Percentiles rank a stretch among this genome's conserved stretches.
phyloP scores from a whole-genome alignment of 1,140 invertebrate species.

The Macrocentrus cingulum region DNA sequence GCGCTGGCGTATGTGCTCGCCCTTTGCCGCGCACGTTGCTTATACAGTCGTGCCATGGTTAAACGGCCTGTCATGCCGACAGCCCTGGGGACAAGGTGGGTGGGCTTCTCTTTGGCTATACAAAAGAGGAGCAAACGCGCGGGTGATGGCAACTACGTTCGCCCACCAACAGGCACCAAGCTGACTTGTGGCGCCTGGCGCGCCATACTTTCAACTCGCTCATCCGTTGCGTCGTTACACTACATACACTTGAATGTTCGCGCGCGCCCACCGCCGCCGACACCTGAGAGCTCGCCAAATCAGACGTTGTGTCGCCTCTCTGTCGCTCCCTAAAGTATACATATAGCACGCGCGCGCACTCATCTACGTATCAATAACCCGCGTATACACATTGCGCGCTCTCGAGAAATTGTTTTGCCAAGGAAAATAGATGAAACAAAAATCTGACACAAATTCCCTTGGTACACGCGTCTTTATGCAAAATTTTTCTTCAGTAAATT shows the following conservation, averaged over 20 bases:
- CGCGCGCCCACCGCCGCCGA: too few species aligned
- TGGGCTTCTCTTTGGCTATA: background rate
- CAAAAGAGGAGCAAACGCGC: background rate
- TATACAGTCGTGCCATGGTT: constrained; percentile 12
- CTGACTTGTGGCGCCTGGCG: constrained; percentile 22
- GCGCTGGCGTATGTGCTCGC: constrained; percentile 1
- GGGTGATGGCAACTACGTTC: too few species aligned
- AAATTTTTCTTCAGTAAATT: too few species aligned
- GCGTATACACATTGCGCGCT: background rate
- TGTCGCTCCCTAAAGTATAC: background rate
- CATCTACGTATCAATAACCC: background rate
- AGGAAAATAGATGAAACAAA: too few species aligned
- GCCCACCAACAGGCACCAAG: background rate
- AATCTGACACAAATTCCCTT: too few species aligned
- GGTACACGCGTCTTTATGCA: too few species aligned
- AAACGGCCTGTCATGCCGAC: constrained; percentile 24
- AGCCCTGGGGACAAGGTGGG: constrained; percentile 23
- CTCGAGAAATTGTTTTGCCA: background rate
- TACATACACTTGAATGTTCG: constrained; percentile 21
- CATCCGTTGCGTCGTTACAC: constrained; percentile 25
- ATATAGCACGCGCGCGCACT: too few species aligned
- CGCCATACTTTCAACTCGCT: constrained; percentile 19
- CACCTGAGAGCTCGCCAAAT: constrained; percentile 18
- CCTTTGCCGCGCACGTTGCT: background rate
- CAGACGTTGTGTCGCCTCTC: background rate